Evolutionary conservation across 2,888 invertebrate species (phyloP), one percentile per base, ranked within the genome.

Genomic region (Caenorhabditis sinica): DNA sequence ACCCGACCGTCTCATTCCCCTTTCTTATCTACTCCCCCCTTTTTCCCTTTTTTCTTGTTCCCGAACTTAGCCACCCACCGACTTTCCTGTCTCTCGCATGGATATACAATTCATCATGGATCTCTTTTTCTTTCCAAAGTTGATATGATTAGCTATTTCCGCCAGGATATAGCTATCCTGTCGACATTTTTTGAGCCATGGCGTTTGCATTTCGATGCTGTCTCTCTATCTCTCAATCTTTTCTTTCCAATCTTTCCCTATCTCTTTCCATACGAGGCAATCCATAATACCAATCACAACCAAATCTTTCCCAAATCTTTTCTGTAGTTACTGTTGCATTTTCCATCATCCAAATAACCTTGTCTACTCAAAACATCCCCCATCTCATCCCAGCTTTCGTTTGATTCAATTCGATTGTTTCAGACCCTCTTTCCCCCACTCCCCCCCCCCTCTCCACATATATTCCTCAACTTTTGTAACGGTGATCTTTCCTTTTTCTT

Each of bases 261-360:
- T 79, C 79, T 79, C 79, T 65, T 72, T 72, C 49, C 58, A 65
- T 76, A 71, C 80, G 80, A 80, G 80, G 80, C 80, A 49, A 49
- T 56, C 25, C 80, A 80, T 80, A 72, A 80, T 80, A 80, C 33
- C 49, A 72, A 71, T 72, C 80, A 79, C 53, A 43, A 71, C 60
- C 17, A 30, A 60, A 45, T 72, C 58, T 60, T 43, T 60, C 25
- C 20, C 60, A 6, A 28, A 1, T 56, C n/a, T n/a, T 82, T 82
- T 75, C 75, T 75, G 68, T 69, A 69, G 69, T 69, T 82, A 82
- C 11, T 69, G 75, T 63, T 43, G 74, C 75, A 81, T 81, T 74
- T 71, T 61, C 43, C n/a, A 9, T 45, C 11, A n/a, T 23, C 66
- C 43, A 13, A 13, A 40, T 40, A 6, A 40, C 40, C 13, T 30